Base-by-base conservation (phyloP, 2,888 invertebrate species). In the Drepanosiphum platanoidis region DNA sequence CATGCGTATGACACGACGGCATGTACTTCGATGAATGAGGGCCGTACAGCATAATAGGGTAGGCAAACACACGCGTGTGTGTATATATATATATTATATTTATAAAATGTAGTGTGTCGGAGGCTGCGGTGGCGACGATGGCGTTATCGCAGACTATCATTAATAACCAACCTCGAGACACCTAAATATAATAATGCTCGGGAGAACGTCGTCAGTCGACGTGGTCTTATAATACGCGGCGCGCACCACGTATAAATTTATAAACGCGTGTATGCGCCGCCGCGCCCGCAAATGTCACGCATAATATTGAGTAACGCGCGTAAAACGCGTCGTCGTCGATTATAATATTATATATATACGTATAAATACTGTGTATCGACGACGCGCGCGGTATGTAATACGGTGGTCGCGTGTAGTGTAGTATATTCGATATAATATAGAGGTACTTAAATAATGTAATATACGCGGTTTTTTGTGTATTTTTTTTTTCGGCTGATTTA, bases 171-270 rank as follows among this genome's bases (percentile, higher is more conserved):
- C 39, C 71, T 27, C 11, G 22, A 30, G 42, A 72, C 30, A 42
- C 42, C 72, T 72, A 72, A 72, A 72, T 72, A 72, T 72, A 72
- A 72, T 72, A 72, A 72, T 72, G 18, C 4, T 72, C 8, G 42
- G 42, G 18, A 72, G 42, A 72, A 46, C 22, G 72, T 18, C 42
- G 30, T 72, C 72, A 27, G 9, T 70, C 11, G n/a, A n/a, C n/a
- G n/a, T 70, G 22, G 68, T 39, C 71, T 39, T 71, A 71, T 71
- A 39, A 68, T 68, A 34, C 22, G 5, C 15, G 15, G 15, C 15
- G 18, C 7, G 15, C 18, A 39, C n/a, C 39, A 18, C 18, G 18
- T 52, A 52, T 52, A 3, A 52, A 52, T 52, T 61, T 61, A 61
- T 61, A 9, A 11, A 27, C 13, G 22, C 61, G 61, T 61, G 61